Base-by-base conservation (phyloP, 2,888 invertebrate species). In the Rhingia campestris region DNA sequence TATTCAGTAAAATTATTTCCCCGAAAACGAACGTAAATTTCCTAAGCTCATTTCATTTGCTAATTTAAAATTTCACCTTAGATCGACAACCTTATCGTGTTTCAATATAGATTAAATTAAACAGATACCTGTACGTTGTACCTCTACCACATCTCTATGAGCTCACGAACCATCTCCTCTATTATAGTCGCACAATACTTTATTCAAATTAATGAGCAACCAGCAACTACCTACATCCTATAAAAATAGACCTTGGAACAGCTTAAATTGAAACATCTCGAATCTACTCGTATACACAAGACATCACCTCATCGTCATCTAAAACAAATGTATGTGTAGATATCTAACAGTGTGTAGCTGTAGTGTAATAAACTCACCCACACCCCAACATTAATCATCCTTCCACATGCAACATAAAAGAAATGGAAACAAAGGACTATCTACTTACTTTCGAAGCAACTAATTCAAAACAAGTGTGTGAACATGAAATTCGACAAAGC, bases 381-480 rank as follows among this genome's bases (percentile, higher is more conserved):
- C 47, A 30, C 59, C 43, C 69, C 1, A 22, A 5, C 61, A 76
- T 76, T 69, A 69, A 61, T 76, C 67, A 69, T 61, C n/a, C 47
- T n/a, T 51, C 47, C 14, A 69, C 22, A n/a, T 12, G 22, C 12
- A 2, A 2, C 22, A 22, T 22, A 22, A 37, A 47, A 45, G 5
- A 37, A 30, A 41, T 3, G 7, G 49, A 43, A 75, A 51, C 3
- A 7, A 58, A 53, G 67, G 58, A 47, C 22, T 33, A 35, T 59
- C 75, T 58, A 59, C 59, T 58, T 47, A 61, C 41, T 33, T 70
- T 35, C 37, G 45, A 53, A 75, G 53, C 67, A 61, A 69, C 59
- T 39, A 61, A 76, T 61, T 54, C 53, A 45, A 76, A 76, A 76
- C 67, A 69, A 76, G 49, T 59, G 59, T 67, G 56, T 61, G 67